Evolutionary conservation across 2,888 invertebrate species (phyloP).

Genomic region (Thymelicus acteon): DNA sequence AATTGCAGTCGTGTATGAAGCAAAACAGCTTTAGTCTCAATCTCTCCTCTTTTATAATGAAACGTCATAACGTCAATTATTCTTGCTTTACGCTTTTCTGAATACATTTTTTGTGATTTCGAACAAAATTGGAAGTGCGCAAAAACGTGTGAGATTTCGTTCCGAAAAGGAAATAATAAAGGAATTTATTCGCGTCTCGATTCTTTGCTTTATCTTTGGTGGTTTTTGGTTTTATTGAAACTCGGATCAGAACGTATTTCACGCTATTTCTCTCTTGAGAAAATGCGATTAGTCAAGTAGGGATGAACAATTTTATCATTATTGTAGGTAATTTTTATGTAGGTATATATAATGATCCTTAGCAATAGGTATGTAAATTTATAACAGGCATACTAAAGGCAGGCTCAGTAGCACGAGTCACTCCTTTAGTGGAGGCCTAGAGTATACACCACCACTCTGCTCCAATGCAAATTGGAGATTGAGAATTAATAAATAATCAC

Average conservation of each 20-base stretch:
- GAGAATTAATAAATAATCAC: too few relatives aligned
- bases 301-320: neutral
- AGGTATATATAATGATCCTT: too few relatives aligned
- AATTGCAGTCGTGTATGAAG: neutral
- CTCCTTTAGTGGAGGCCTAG: too few relatives aligned
- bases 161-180: slow-evolving; percentile 18
- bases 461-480: too few relatives aligned
- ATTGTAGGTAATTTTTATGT: too few relatives aligned
- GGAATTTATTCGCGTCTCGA: slow-evolving; percentile 11
- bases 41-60: slow-evolving; percentile 27
- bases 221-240: slow-evolving; percentile 7
- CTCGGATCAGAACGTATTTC: neutral
- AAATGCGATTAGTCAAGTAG: neutral
- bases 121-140: slow-evolving; percentile 34
- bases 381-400: too few relatives aligned
- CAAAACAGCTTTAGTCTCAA: slow-evolving; percentile 6
- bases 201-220: slow-evolving; percentile 7
- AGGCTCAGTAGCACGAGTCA: too few relatives aligned
- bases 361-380: too few relatives aligned
- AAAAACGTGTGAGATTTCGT: slow-evolving; percentile 20
- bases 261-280: slow-evolving; percentile 1
- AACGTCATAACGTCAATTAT: slow-evolving; percentile 39
- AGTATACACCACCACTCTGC: too few relatives aligned
- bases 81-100: slow-evolving; percentile 31
- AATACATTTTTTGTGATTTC: slow-evolving; percentile 40